Evolutionary conservation across 2,888 invertebrate species (phyloP), one percentile per base, ranked within the genome.

Genomic region (Spatulosminthurus flaviceps): DNA sequence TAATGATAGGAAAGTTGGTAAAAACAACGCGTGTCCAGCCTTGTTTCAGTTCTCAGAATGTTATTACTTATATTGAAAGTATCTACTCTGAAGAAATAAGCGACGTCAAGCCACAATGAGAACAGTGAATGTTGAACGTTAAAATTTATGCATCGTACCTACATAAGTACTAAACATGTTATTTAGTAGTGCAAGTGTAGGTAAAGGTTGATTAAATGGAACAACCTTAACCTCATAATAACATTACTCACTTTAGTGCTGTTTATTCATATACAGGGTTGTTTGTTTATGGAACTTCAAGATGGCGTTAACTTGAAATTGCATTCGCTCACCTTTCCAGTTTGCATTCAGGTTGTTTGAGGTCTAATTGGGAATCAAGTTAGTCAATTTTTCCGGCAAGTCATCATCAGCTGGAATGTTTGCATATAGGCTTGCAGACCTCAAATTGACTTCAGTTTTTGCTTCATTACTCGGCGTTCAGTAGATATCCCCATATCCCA

Each of bases 211-310:
- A 51, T 51, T 51, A 51, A 34, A 51, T 51, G 51, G 51, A 5
- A 51, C n/a, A 51, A 51, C 51, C 51, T 51, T 19, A 51, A 51
- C 51, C 51, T 51, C 51, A n/a, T 51, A n/a, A n/a, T n/a, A 51
- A 51, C 16, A n/a, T 19, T 11, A n/a, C n/a, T 51, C 5, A 2
- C 51, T 19, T 19, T 34, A 9, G 5, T 34, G 34, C 51, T 51
- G 16, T 4, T 51, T n/a, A 51, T 51, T 51, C 51, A 16, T 51
- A 51, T 16, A 51, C 51, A 51, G 9, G 16, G 51, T 51, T 51
- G 51, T 51, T 51, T 51, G 51, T 51, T 51, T 13, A 13, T 51
- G 16, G 19, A 11, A 19, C 51, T 51, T 51, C 51, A 51, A 51
- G 51, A 51, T 51, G 51, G 51, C 51, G 51, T n/a, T 51, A 19